phyloP scores from a whole-genome alignment of 2,888 invertebrate species.

The Ryuthela nishihirai region DNA sequence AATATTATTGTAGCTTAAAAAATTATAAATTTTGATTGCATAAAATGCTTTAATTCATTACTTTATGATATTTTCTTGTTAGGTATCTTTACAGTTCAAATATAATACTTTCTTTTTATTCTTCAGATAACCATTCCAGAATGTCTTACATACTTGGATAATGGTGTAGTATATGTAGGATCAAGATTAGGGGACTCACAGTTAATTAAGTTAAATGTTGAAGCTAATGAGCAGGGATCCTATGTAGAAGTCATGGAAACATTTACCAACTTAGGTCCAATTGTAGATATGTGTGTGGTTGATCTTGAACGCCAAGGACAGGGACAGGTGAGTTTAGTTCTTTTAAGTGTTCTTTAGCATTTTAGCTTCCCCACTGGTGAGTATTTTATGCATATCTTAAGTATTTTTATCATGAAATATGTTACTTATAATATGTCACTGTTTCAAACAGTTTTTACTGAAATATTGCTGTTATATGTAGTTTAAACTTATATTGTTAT shows the following conservation, averaged over 20 bases:
- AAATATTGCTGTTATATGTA: too few relatives aligned
- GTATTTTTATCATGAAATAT: too few relatives aligned
- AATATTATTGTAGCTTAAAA: too few relatives aligned
- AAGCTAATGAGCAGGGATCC: slow-evolving; percentile 76
- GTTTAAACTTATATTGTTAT: too few relatives aligned
- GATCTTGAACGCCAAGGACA: slow-evolving; percentile 87
- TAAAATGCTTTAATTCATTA: background rate
- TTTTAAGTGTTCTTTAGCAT: too few relatives aligned
- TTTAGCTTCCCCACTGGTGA: too few relatives aligned
- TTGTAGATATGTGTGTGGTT: slow-evolving; percentile 96
- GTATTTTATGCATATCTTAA: too few relatives aligned
- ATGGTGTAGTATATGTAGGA: slow-evolving; percentile 91
- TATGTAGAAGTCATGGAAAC: slow-evolving; percentile 94
- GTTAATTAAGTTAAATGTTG: slow-evolving; percentile 78
- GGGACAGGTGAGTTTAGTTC: slow-evolving; percentile 64
- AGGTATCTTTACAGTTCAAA: too few relatives aligned
- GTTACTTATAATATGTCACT: too few relatives aligned
- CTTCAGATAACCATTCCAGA: slow-evolving; percentile 71
- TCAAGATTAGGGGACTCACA: slow-evolving; percentile 96
- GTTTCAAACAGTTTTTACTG: too few relatives aligned
- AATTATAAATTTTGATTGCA: background rate
- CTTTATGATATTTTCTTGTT: background rate
- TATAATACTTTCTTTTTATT: slow-evolving; percentile 43
- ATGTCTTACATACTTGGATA: slow-evolving; percentile 95
- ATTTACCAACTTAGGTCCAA: slow-evolving; percentile 95